Conservation (phyloP, 2,888 invertebrate genomes). For the Drosophila kambysellisi region DNA sequence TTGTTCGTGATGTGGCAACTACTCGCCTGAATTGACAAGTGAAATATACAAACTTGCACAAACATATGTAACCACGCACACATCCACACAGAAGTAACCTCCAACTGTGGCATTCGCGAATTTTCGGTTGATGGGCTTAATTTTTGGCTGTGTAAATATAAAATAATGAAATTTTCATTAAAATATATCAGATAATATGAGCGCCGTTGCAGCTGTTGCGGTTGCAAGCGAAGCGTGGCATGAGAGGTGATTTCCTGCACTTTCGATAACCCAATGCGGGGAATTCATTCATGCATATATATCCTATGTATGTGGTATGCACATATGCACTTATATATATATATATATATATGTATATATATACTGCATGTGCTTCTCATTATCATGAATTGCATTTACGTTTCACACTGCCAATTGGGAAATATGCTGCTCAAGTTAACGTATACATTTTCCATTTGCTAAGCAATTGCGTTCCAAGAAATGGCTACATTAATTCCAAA, state of each 20-base stretch:
- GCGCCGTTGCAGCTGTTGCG: constrained; percentile 35
- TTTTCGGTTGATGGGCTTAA: constrained; percentile 20
- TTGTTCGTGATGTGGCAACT: neutral
- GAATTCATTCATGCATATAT: constrained; percentile 22
- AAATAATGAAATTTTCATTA: constrained; percentile 69
- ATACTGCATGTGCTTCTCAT: neutral
- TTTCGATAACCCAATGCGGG: constrained; percentile 34
- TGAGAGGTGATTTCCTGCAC: constrained; percentile 16
- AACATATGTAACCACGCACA: neutral
- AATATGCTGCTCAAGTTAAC: neutral
- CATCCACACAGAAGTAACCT: constrained; percentile 18
- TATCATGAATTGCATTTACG: constrained; percentile 4
- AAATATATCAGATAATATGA: constrained; percentile 45
- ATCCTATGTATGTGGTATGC: neutral
- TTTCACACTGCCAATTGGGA: constrained; percentile 1
- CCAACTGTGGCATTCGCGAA: constrained; percentile 10
- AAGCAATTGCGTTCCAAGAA: neutral
- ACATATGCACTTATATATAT: neutral
- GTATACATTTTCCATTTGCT: neutral
- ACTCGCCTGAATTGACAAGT: neutral
- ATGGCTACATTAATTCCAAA: neutral
- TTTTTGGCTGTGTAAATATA: constrained; percentile 33
- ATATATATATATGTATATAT: too few species aligned
- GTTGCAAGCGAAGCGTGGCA: constrained; percentile 16
- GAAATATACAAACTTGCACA: neutral